These are phyloP conservation scores for Thalpophila matura DNA, from an alignment of 2,888 invertebrate genomes.

Conservation along the genomic window DNA sequence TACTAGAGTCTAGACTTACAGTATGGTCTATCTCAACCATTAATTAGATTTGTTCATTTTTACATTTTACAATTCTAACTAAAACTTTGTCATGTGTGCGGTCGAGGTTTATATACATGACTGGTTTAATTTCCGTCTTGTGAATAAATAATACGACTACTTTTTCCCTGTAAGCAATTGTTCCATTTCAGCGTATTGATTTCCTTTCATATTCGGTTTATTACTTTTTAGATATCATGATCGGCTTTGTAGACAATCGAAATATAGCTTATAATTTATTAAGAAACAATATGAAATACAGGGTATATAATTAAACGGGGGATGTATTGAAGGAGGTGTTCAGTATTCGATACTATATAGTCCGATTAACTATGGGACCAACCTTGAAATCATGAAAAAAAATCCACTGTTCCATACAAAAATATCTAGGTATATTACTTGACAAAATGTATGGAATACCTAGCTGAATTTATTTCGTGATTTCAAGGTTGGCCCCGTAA, in stretches of 20 bases:
- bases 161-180: conserved; percentile 13
- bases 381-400: too few species aligned
- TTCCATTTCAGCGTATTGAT: conserved; percentile 30
- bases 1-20: conserved; percentile 46
- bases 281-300: conserved; percentile 23
- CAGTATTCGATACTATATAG: too few species aligned
- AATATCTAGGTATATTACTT: too few species aligned
- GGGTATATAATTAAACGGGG: too few species aligned
- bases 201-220: conserved; percentile 30
- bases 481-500: too few species aligned
- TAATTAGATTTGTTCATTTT: conserved; percentile 60
- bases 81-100: conserved; percentile 3
- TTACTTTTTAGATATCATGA: conserved; percentile 38
- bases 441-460: too few species aligned
- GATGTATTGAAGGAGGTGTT: too few species aligned
- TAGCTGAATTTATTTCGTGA: too few species aligned
- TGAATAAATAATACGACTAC: conserved; percentile 42
- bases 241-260: conserved; percentile 35
- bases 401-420: too few species aligned
- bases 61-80: conserved; percentile 31
- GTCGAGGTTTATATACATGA: neutral
- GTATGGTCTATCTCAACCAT: conserved; percentile 45
- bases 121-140: conserved; percentile 36
- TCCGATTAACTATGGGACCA: too few species aligned
- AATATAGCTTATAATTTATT: conserved; percentile 32